phyloP scores from a whole-genome alignment of 2,113 vertebrate species.

The Microtus pennsylvanicus region DNA sequence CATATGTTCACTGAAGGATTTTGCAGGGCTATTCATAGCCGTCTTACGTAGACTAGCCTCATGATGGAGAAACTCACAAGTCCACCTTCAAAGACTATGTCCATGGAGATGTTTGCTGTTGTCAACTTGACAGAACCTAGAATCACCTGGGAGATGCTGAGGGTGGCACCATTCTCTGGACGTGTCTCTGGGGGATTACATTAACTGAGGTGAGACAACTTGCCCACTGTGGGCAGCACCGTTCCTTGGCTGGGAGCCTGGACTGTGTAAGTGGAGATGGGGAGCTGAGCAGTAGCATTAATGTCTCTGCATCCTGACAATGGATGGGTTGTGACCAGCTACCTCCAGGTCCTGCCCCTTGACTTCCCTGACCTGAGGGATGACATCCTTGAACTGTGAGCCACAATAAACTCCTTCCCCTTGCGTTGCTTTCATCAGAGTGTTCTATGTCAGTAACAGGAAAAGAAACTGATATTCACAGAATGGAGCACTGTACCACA shows the following conservation, averaged over 20 bases:
- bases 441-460: not conserved
- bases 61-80: not conserved
- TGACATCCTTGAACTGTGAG: not conserved
- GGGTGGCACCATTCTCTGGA: not conserved
- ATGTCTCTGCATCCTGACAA: not conserved
- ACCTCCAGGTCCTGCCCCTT: not conserved
- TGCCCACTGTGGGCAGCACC: not conserved
- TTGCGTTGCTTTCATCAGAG: not conserved
- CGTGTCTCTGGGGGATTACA: not conserved
- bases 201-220: not conserved
- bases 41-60: not conserved
- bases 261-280: not conserved
- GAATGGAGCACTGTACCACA: not conserved
- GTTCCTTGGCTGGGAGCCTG: not conserved
- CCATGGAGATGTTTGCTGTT: not conserved
- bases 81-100: slow-evolving; percentile 5
- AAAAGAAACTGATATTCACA: not conserved
- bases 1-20: not conserved
- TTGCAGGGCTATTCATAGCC: not conserved
- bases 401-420: no score
- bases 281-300: not conserved
- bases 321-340: not conserved
- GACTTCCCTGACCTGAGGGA: not conserved
- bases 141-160: not conserved
- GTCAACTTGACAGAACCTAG: not conserved